Base-by-base conservation (phyloP, 2,888 invertebrate species). In the Cephus pygmeus region DNA sequence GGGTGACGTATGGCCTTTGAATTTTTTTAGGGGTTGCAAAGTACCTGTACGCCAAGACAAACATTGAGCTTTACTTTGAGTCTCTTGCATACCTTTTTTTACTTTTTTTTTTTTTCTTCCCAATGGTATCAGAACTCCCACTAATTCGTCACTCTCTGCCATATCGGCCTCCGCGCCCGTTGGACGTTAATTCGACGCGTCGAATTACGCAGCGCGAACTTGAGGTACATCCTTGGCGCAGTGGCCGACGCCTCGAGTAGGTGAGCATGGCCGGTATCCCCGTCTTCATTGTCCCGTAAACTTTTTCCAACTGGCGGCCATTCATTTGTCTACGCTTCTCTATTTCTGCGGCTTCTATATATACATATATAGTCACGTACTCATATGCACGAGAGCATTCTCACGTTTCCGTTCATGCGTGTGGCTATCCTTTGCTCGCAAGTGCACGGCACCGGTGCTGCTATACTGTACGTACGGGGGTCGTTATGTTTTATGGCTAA, bases 401-500 rank as follows among this genome's bases (percentile, higher is more conserved):
- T 81, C 81, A 75, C 81, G 77, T 77, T 78, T 34, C 73, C 81
- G 77, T 77, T 83, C 76, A 71, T 79, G 78, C 80, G 56, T 56
- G 56, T 56, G 56, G 56, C 56, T 56, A 23, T 69, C 73, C 80
- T 75, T 76, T 83, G 81, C 83, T 81, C 82, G 79, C 81, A 80
- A 81, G 79, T 82, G 35, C 83, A 80, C 82, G 81, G 80, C 81
- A 73, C 78, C 78, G 79, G 84, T 77, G 80, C 81, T 81, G 83
- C 81, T 85, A 85, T 86, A 85, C 86, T 83, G 81, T 81, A 87
- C 88, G 85, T 89, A 87, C 86, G 88, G 88, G 89, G 88, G 90
- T 90, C 90, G 91, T 91, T 91, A 91, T 87, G 90, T 91, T 91
- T 91, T 91, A 91, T 91, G 90, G 91, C 91, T 91, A 91, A 91